A percentile compares a stretch with the other conserved stretches of the same genome.
These are phyloP conservation scores for Trichopoda pennipes DNA, from an alignment of 2,888 invertebrate genomes.

Conservation along the genomic window DNA sequence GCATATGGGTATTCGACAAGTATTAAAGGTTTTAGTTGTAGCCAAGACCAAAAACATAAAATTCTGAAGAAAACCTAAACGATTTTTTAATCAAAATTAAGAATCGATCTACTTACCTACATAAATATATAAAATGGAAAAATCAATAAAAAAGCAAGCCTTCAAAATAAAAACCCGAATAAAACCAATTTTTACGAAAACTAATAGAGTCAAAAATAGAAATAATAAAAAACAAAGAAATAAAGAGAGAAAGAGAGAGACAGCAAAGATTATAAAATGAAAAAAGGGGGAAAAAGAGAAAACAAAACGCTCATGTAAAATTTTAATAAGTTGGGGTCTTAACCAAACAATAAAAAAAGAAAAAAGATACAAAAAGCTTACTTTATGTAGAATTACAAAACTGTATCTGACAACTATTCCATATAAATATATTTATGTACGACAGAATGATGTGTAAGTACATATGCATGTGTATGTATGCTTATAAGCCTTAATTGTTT, in stretches of 20 bases:
- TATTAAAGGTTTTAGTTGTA: too few relatives aligned
- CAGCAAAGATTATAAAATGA: conserved; percentile 7
- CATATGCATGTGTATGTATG: background rate
- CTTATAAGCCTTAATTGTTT: conserved; percentile 26
- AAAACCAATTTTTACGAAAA: conserved; percentile 12
- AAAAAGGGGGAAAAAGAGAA: conserved; percentile 23
- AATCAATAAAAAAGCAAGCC: background rate
- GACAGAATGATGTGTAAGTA: conserved; percentile 14
- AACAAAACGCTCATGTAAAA: conserved; percentile 25
- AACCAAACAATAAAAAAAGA: conserved; percentile 29
- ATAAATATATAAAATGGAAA: background rate
- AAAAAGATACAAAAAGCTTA: conserved; percentile 42
- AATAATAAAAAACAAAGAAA: conserved; percentile 7
- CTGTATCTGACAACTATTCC: conserved; percentile 44
- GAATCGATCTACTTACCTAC: conserved; percentile 17
- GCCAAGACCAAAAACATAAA: too few relatives aligned
- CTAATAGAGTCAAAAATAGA: conserved; percentile 24
- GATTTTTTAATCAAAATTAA: background rate
- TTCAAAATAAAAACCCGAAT: conserved; percentile 5
- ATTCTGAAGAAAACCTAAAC: too few relatives aligned
- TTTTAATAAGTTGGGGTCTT: conserved; percentile 34
- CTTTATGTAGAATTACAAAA: conserved; percentile 23
- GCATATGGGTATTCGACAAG: background rate
- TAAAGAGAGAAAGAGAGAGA: conserved; percentile 17
- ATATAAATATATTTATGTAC: too few relatives aligned